These are phyloP conservation scores for Rhynchonycteris naso DNA, from an alignment of 2,797 vertebrate genomes.

Conservation along the genomic window DNA sequence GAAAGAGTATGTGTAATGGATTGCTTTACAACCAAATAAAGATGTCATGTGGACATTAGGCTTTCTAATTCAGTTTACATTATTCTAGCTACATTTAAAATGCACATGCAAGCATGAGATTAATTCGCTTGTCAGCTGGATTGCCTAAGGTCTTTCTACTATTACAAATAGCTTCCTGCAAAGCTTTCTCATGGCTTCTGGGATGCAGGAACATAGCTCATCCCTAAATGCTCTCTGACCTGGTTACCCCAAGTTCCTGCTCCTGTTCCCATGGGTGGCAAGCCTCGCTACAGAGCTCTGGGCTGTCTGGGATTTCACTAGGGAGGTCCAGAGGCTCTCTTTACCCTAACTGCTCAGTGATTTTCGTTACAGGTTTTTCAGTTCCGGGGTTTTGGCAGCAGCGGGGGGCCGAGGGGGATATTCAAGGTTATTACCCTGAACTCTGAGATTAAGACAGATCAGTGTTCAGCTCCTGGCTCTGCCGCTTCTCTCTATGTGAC, in stretches of 20 bases:
- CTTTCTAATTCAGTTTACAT: slow-evolving; percentile 66
- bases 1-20: slow-evolving; percentile 48
- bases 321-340: neutral
- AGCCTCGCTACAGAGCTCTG: neutral
- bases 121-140: neutral
- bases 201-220: neutral
- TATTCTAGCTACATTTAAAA: slow-evolving; percentile 66
- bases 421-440: neutral
- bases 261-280: neutral
- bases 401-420: accelerated
- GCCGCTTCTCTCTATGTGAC: neutral
- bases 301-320: neutral
- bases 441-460: neutral
- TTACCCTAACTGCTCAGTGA: neutral
- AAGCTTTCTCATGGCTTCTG: slow-evolving; percentile 58
- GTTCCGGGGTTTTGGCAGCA: neutral
- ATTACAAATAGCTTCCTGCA: slow-evolving; percentile 56
- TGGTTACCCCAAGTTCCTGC: neutral
- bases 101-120: neutral
- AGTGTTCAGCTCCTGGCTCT: neutral
- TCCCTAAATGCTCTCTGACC: neutral
- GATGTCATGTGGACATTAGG: slow-evolving; percentile 61
- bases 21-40: slow-evolving; percentile 75
- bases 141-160: slow-evolving; percentile 8
- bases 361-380: neutral